Evolutionary conservation across 2,888 invertebrate species (phyloP).

Genomic region (Parnassius apollo): DNA sequence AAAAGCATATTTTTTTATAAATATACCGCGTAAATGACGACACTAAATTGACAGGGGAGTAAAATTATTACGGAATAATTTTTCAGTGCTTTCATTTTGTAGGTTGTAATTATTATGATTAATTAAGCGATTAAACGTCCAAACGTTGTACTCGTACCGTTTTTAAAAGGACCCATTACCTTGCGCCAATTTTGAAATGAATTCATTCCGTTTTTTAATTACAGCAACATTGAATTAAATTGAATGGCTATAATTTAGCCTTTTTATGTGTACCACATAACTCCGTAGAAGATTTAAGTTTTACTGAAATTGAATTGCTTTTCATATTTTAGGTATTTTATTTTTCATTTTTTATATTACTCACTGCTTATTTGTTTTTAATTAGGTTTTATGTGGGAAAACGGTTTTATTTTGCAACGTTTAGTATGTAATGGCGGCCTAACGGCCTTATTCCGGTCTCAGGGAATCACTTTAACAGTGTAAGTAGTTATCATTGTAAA

Average conservation of each 20-base stretch:
- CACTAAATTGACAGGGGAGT: not conserved
- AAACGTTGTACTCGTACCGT: slow-evolving; percentile 6
- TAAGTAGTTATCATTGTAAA: too few species aligned
- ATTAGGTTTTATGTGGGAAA: too few species aligned
- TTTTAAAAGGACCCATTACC: slow-evolving; percentile 19
- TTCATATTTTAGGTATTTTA: too few species aligned
- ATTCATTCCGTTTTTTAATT: slow-evolving; percentile 18
- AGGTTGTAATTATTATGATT: slow-evolving; percentile 19
- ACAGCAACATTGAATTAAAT: slow-evolving; percentile 1
- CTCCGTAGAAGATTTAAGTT: too few species aligned
- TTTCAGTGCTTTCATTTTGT: slow-evolving; percentile 8
- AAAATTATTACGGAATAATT: slow-evolving; percentile 5
- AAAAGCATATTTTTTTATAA: not conserved
- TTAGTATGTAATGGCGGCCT: too few species aligned
- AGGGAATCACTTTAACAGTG: too few species aligned
- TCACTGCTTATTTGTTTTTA: too few species aligned
- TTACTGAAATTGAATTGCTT: too few species aligned
- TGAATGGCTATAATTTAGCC: not conserved
- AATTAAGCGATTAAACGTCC: slow-evolving; percentile 17
- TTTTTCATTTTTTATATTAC: too few species aligned
- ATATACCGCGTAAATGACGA: not conserved
- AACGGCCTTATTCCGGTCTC: too few species aligned
- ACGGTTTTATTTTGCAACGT: too few species aligned
- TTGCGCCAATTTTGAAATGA: slow-evolving; percentile 12
- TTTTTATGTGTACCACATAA: not conserved